Base-by-base conservation (phyloP, 2,113 vertebrate species). In the Erythrocebus patas region DNA sequence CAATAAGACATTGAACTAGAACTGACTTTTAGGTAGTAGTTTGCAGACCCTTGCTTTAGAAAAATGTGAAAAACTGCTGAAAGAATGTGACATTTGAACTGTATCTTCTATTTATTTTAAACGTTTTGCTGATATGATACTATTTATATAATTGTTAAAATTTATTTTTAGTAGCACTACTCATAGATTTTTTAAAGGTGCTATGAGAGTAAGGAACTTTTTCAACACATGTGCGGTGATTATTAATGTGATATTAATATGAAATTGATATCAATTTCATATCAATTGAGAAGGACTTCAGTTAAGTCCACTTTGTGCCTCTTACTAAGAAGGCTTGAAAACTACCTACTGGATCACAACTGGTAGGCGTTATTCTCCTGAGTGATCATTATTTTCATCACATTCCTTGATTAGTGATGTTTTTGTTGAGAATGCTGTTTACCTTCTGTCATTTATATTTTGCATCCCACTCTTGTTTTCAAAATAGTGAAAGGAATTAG, bases 351-450 rank as follows among this genome's bases (percentile, higher is more conserved):
- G 22, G 52, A 50, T 43, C 30, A 68, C n/a, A 89, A 43, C 10
- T 92, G 23, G 30, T 80, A 22, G 38, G 27, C 61, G 20, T 43
- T 80, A 16, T 27, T 81, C 16, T 92, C 48, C 23, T 70, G 32
- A 25, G 32, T 78, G 32, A 73, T 50, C 5, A 87, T 30, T 10
- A 27, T 73, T 93, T 90, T 83, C 68, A 76, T 94, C 30, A 23
- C 76, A 76, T 61, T 88, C 13, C 43, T 72, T 84, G 23, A 50
- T 81, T 83, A 64, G 48, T 93, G 78, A 45, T 75, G 68, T 59
- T 95, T 93, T 89, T 55, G 3, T 94, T 89, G 25, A 68, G 57
- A 89, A 76, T 92, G 55, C 43, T 61, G 14, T 52, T 92, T 92
- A 76, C 61, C 55, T 40, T 68, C 18, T 64, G 8, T 55, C 2